Evolutionary conservation across 23 tunicate species (phyloP), one percentile per base, ranked within the genome.

Genomic region (Ciona savignyi): DNA sequence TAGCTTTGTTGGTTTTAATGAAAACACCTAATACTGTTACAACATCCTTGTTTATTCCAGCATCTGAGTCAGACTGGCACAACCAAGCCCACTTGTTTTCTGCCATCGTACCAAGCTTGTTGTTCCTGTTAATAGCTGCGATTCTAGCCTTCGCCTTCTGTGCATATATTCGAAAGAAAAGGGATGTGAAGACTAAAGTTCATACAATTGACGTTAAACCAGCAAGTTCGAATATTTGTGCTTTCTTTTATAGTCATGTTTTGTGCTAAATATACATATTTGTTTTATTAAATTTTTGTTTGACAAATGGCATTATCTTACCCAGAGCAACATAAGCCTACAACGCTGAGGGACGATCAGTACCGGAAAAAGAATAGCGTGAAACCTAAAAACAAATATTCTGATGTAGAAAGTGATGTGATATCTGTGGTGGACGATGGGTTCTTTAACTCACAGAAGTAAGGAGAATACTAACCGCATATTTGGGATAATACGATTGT

Each of bases 151-250:
- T 75, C 0, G 24, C 71, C 23, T 70, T 84, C 2, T 71, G 62
- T 48, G 33, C 35, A 6, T 87, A 78, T 42, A 26, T 75, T 23
- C 62, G 83, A 34, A 81, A 68, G 70, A 48, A 49, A 2, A 56
- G 1, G 6, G 64, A 49, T 3, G 76, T 64, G 19, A 70, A 65
- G 29, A 78, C 66, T 1, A 61, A 63, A 22, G 69, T 49, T 42
- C 56, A 42, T 42, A 15, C 15, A 6, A 77, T 87, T 27, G 70
- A 81, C 25, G 95, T 87, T 27, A 87, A 80, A 81, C 95, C 95
- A 27, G 35, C 78, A 51, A 80, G 64, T 72, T 9, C 9, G 56
- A 6, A 9, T 42, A 42, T 42, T 42, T 42, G 9, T 6, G 56
- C 15, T 42, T 42, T 42, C 56, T 6, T 15, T 6, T 6, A 42